Percentiles rank a stretch among this genome's conserved stretches.
These are phyloP conservation scores for Schizopygopsis pylzovi DNA, from an alignment of 2,797 vertebrate genomes.

Conservation along the genomic window DNA sequence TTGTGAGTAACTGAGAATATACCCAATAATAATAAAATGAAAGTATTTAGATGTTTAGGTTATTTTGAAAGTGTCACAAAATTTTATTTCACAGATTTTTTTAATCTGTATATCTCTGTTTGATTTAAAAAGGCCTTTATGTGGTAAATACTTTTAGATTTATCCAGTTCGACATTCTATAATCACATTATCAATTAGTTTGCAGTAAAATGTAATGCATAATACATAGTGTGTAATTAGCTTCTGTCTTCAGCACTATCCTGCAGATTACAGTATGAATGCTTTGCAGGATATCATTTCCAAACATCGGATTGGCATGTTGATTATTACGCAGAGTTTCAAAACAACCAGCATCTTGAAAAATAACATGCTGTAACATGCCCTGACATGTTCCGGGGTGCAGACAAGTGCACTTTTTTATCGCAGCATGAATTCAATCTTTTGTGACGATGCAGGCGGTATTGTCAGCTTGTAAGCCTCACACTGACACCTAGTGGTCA, in stretches of 20 bases:
- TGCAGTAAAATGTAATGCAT: not conserved
- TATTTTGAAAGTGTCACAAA: not conserved
- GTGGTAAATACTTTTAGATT: not conserved
- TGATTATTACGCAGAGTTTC: not conserved
- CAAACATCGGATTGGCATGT: slow-evolving; percentile 10
- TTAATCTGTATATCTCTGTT: not conserved
- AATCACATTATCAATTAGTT: not conserved
- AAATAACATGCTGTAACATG: slow-evolving; percentile 45
- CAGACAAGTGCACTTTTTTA: slow-evolving; percentile 19
- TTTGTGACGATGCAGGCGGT: not conserved
- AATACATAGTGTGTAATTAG: not conserved
- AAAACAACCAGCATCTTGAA: slow-evolving; percentile 22
- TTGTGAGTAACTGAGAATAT: not conserved
- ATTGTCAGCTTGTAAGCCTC: slow-evolving; percentile 4
- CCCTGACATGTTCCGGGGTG: slow-evolving; percentile 44
- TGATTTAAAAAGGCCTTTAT: not conserved
- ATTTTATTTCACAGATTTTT: not conserved
- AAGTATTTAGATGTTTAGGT: not conserved
- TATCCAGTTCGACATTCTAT: not conserved
- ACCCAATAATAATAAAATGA: not conserved
- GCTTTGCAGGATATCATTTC: slow-evolving; percentile 23
- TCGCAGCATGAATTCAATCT: slow-evolving; percentile 28
- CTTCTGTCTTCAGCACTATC: not conserved
- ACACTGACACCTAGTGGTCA: slow-evolving; percentile 54
- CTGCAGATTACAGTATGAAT: not conserved